Evolutionary conservation across 2,113 vertebrate species (phyloP), one percentile per base, ranked within the genome.

Genomic region (Cyanocitta stelleri): DNA sequence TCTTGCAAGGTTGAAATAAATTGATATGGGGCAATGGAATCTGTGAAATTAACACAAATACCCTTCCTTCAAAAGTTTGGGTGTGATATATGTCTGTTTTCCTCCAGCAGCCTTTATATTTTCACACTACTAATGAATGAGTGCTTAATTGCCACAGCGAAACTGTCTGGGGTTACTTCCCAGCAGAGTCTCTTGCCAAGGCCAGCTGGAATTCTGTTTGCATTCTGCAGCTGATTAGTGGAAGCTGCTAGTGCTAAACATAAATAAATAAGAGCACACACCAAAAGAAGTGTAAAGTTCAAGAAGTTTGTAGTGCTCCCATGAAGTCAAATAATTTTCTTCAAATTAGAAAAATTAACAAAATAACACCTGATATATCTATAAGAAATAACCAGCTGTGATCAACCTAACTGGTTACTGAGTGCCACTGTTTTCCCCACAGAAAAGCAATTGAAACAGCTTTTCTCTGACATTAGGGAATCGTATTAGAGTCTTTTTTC

Each of bases 251-350:
- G 75, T 93, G 54, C 74, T 90, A 95, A 94, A 96, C 46, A 74
- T 75, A 94, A 89, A 93, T 83, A 97, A 91, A 88, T 88, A 93
- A 85, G 43, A 85, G 4, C 33, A 1, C 7, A 24, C 39, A 32
- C 30, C 33, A 68, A 87, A 86, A 96, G 35, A 55, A 35, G 4
- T 30, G 41, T 74, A 24, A 52, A 67, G 78, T 87, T 95, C 54
- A 58, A 96, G 82, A 87, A 94, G 73, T 61, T 13, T 71, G 63
- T 80, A 41, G 44, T 58, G 51, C 5, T 75, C 22, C 61, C 29
- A 32, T 82, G 72, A 98, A 97, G 67, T 84, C 46, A 95, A 94
- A 94, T 59, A 85, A 62, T 96, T 94, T 79, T 86, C 71, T 96
- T 96, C 85, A 84, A 89, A 64, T 92, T 96, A 94, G 58, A 73